Percentiles rank a stretch among this genome's conserved stretches.
These are phyloP conservation scores for Oceanites oceanicus DNA, from an alignment of 2,113 vertebrate species.

Conservation along the genomic window DNA sequence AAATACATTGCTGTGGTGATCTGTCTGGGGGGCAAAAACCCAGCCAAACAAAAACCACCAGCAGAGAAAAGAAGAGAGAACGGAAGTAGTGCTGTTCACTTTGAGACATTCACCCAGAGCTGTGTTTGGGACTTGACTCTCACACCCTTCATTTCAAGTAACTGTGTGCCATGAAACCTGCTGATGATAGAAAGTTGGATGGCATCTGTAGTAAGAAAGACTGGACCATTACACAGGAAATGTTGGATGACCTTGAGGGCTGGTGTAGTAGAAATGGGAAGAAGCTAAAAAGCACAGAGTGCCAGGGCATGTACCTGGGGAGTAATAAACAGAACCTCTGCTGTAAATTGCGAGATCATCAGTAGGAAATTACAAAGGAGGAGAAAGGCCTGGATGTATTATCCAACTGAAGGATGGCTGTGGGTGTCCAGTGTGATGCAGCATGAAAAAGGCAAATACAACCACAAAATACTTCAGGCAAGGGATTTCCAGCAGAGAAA, in stretches of 20 bases:
- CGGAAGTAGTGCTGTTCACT: neutral
- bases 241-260: neutral
- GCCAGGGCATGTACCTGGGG: neutral
- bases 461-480: neutral
- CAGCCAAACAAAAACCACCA: neutral
- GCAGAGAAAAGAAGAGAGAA: neutral
- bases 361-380: neutral
- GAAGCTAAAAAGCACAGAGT: neutral
- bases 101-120: fast-evolving
- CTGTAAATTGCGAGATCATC: neutral
- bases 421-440: neutral
- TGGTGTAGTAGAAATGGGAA: neutral
- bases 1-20: neutral
- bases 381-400: neutral
- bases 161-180: neutral
- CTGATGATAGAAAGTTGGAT: neutral
- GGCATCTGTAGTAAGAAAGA: neutral
- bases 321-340: neutral
- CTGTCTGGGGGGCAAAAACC: neutral
- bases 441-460: neutral
- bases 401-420: neutral
- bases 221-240: neutral
- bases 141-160: neutral
- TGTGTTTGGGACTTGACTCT: neutral
- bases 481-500: neutral